Evolutionary conservation across 2,797 vertebrate species (phyloP), one percentile per base, ranked within the genome.

Genomic region (Gymnoscopelus braueri): DNA sequence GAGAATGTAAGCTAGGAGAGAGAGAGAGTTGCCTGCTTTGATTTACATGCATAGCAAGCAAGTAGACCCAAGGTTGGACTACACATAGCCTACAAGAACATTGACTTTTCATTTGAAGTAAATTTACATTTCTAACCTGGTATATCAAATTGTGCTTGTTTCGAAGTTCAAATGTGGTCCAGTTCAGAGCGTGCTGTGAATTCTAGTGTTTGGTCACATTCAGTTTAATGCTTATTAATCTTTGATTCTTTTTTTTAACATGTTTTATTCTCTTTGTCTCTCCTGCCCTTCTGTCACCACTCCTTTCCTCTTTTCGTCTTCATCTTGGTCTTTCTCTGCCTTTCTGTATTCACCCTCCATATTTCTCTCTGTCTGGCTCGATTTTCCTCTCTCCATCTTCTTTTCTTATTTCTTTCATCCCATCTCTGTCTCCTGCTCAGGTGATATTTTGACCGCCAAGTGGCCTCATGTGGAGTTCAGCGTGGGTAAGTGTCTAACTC

Each of bases 391-490:
- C 61, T 58, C 53, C 3, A 35, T 23, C 53, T 54, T 52, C 13
- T 44, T 32, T 53, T 12, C 35, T 52, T 57, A 55, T 52, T 63
- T 4, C 51, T 50, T 63, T 44, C 39, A 44, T 44, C 39, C 2
- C 26, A 19, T 60, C 32, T 88, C 49, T 78, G 39, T 79, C 61
- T 79, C 54, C 39, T 44, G 39, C 9, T 69, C 75, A 91, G 90
- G 88, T 82, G 77, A 83, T 54, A 63, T 85, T 75, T 60, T 81
- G 60, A 82, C 76, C 50, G 83, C 86, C 47, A 91, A 75, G 75
- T 73, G 88, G 77, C 85, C 80, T 32, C 82, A 62, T 64, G 76
- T 93, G 83, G 91, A 94, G 71, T 87, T 93, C 79, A 89, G 89
- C 74, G 79, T 93, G 0, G 90, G 91, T 93, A 87, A 92, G 91